Evolutionary conservation across 2,797 vertebrate genomes (phyloP).

Genomic region (Heliangelus exortis): DNA sequence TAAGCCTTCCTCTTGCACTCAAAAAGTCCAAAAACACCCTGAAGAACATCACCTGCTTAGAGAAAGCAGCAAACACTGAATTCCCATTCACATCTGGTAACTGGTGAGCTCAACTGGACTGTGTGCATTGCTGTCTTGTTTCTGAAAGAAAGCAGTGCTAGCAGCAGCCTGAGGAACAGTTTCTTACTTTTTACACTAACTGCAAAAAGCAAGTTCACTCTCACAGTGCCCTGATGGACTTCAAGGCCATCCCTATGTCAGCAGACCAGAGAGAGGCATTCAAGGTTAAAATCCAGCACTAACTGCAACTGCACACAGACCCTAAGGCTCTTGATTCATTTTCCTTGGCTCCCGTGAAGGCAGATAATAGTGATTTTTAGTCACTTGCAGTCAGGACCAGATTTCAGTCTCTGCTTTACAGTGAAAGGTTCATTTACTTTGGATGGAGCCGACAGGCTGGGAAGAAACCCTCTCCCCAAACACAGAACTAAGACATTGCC

Average conservation of each 20-base stretch:
- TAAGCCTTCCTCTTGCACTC: background rate
- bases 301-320: background rate
- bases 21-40: background rate
- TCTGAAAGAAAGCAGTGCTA: background rate
- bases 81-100: background rate
- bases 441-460: background rate
- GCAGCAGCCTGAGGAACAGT: background rate
- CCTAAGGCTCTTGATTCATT: background rate
- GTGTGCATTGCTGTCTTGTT: background rate
- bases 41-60: background rate
- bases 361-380: background rate
- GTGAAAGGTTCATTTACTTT: background rate
- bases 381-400: background rate
- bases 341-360: background rate
- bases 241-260: background rate
- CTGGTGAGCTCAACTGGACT: background rate
- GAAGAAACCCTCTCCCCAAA: background rate
- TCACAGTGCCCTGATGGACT: background rate
- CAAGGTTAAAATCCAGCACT: background rate
- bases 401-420: background rate
- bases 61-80: background rate
- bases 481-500: background rate
- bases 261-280: background rate
- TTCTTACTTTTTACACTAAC: background rate
- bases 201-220: background rate